Evolutionary conservation across 2,113 vertebrate species (phyloP), one percentile per base, ranked within the genome.

Genomic region (Trochalopteron elliotii): DNA sequence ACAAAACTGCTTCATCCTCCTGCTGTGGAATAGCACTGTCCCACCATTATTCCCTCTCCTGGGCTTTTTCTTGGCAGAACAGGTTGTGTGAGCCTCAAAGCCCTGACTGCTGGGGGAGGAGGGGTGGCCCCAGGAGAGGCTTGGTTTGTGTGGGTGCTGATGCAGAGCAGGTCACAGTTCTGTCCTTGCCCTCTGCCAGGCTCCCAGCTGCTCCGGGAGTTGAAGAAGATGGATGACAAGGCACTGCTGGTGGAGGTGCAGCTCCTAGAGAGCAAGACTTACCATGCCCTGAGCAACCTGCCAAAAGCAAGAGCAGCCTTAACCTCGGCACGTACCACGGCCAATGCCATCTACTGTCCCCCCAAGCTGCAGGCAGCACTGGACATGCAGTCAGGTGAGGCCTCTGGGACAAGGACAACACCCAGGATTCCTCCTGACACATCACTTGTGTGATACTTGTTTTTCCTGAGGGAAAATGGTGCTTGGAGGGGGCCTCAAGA

Each of bases 221-320:
- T 99, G 95, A 99, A 99, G 95, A 99, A 99, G 98, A 99, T 99
- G 99, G 99, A 99, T 31, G 99, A 99, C 97, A 99, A 99, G 97
- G 99, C 99, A n/a, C 98, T 99, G 93, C 97, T 99, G 96, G 99
- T 99, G 74, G 99, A 99, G 96, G 99, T 99, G 89, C 99, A 99
- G 97, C 98, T 99, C 90, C 97, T 99, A 70, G 99, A 99, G 97
- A 99, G 99, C 90, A 99, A 99, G 98, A 99, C 99, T 25, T 99
- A 99, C 97, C 99, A 99, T 78, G 99, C 99, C 74, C 98, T 99
- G 97, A 99, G 99, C 97, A 99, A 99, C 86, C 98, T 99, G 97
- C 99, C 99, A 94, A 99, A 99, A 98, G 99, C 99, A 83, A 98
- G 99, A 86, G 99, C 99, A 87, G 99, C 99, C 93, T 99, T 99